Evolutionary conservation across 2,113 vertebrate genomes (phyloP).

Genomic region (Prietella phreatophila): DNA sequence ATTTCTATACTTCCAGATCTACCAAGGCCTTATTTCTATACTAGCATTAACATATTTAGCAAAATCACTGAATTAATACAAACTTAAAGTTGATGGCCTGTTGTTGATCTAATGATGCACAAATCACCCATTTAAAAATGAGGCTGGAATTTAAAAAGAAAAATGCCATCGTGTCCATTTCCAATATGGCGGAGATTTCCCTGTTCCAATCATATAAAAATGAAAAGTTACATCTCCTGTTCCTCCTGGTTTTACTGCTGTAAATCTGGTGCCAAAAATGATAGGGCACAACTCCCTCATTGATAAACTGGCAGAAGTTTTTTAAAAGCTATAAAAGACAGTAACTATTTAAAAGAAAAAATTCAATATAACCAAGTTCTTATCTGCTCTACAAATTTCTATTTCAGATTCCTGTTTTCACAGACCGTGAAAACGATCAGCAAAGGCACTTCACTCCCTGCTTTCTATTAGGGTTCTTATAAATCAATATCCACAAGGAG

Average conservation of each 20-base stretch:
- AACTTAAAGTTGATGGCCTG: not conserved
- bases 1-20: not conserved
- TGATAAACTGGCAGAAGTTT: not conserved
- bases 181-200: not conserved
- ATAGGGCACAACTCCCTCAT: not conserved
- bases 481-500: constrained; percentile 3
- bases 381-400: constrained; percentile 3
- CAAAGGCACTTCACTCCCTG: constrained; percentile 4
- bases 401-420: constrained; percentile 5
- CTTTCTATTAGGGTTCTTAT: not conserved
- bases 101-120: not conserved
- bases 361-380: not conserved
- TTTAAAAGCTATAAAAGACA: not conserved
- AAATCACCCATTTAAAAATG: not conserved
- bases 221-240: not conserved
- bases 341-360: not conserved
- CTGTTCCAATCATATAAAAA: not conserved
- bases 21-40: not conserved
- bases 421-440: not conserved
- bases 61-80: not conserved
- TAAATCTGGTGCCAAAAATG: not conserved
- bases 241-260: not conserved
- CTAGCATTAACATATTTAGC: not conserved
- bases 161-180: not conserved
- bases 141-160: not conserved